Evolutionary conservation across 2,888 invertebrate genomes (phyloP).

Genomic region (Erynnis tages): DNA sequence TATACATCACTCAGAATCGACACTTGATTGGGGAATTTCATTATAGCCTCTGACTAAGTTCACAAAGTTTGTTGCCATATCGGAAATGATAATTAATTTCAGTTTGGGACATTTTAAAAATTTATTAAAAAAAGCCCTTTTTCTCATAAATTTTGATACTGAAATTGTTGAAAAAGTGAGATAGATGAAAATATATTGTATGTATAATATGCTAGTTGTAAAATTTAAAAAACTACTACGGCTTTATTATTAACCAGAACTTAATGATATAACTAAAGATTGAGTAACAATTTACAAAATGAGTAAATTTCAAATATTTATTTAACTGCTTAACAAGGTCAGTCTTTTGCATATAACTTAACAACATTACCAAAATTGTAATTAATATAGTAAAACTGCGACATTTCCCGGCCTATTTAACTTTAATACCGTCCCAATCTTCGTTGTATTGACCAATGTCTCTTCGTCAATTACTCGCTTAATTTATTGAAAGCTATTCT

Average conservation of each 20-base stretch:
- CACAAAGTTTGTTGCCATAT: conserved; percentile 40
- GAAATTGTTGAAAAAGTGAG: neutral
- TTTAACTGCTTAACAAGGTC: too few species aligned
- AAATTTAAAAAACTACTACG: too few species aligned
- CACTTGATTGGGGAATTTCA: conserved; percentile 35
- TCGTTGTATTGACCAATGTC: conserved; percentile 4
- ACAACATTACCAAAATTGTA: too few species aligned
- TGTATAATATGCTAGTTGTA: too few species aligned
- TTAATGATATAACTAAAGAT: too few species aligned
- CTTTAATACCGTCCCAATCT: conserved; percentile 1
- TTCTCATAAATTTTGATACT: neutral
- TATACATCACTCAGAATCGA: conserved; percentile 6
- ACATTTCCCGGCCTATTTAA: neutral
- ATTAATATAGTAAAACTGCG: neutral
- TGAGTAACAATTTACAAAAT: too few species aligned
- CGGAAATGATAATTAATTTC: conserved; percentile 37
- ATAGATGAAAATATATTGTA: too few species aligned
- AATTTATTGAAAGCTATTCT: neutral
- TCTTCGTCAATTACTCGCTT: neutral
- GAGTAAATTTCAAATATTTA: too few species aligned
- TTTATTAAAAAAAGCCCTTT: conserved; percentile 25
- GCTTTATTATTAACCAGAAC: too few species aligned
- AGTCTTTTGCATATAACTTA: too few species aligned
- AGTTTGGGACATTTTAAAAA: conserved; percentile 16
- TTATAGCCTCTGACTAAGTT: conserved; percentile 36